Conservation (phyloP, 2,888 invertebrate genomes). For the Cheilosia vernalis region DNA sequence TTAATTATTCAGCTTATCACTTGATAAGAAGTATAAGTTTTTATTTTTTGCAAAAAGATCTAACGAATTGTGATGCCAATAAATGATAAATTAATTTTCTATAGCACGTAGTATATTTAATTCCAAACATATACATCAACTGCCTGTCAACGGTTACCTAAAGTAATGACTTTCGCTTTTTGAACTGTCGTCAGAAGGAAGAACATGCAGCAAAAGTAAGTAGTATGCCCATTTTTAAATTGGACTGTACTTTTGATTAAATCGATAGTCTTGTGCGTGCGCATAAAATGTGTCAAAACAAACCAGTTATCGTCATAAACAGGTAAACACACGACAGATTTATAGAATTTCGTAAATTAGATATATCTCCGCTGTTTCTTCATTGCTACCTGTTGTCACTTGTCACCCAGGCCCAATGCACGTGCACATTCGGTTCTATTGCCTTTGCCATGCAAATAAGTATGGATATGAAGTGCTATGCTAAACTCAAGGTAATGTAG, state of each 20-base stretch:
- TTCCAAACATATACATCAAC: not conserved
- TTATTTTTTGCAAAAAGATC: not conserved
- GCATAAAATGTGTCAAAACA: not conserved
- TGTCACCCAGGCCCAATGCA: not conserved
- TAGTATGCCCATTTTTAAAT: not conserved
- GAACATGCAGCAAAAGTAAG: not conserved
- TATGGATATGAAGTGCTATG: not conserved
- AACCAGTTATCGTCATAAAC: not conserved
- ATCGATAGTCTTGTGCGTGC: not conserved
- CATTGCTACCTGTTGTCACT: not conserved
- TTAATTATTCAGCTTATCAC: not conserved
- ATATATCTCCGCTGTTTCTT: not conserved
- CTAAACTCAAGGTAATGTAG: not conserved
- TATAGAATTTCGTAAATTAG: not conserved
- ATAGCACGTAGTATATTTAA: not conserved
- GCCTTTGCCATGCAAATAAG: not conserved
- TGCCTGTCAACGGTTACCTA: not conserved
- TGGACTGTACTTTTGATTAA: not conserved
- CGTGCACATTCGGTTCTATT: not conserved
- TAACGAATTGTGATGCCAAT: not conserved
- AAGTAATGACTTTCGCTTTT: not conserved
- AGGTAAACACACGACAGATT: not conserved
- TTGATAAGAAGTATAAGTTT: not conserved
- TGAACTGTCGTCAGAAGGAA: not conserved
- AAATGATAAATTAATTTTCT: not conserved